phyloP scores from a whole-genome alignment of 2,888 invertebrate genomes.

The Drosophila recens region DNA sequence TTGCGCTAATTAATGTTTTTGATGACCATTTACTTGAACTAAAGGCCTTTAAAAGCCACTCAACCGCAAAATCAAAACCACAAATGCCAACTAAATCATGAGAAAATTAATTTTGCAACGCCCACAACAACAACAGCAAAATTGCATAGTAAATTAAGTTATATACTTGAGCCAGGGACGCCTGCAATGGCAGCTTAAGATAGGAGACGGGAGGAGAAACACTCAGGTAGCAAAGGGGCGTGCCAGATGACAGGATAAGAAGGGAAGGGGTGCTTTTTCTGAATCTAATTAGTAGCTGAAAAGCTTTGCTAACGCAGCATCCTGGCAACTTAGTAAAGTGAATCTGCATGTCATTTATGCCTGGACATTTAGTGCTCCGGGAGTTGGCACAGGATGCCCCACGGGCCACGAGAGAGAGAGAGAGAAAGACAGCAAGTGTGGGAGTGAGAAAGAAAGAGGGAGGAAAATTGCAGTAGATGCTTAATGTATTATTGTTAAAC shows the following conservation, averaged over 20 bases:
- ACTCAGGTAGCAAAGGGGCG: conserved; percentile 20
- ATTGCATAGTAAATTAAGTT: conserved; percentile 75
- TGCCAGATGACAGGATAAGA: background rate
- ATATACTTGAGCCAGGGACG: conserved; percentile 37
- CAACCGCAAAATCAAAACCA: conserved; percentile 76
- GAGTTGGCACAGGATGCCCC: conserved; percentile 8
- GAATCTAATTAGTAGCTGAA: conserved; percentile 76
- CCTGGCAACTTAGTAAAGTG: conserved; percentile 60
- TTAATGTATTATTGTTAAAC: conserved; percentile 54
- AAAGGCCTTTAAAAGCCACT: conserved; percentile 59
- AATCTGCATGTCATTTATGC: conserved; percentile 74
- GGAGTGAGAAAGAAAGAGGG: background rate
- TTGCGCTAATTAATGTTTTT: conserved; percentile 66
- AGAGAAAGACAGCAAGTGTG: background rate
- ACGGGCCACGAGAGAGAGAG: background rate
- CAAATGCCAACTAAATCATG: conserved; percentile 77
- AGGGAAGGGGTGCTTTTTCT: conserved; percentile 7
- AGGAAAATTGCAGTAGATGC: conserved; percentile 6
- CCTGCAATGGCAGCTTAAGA: conserved; percentile 12
- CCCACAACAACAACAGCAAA: conserved; percentile 38
- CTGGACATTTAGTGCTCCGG: conserved; percentile 61
- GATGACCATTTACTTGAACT: conserved; percentile 40
- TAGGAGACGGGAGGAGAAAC: background rate
- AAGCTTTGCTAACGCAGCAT: conserved; percentile 60
- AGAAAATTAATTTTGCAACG: conserved; percentile 72